These are phyloP conservation scores for Coluber constrictor DNA, from an alignment of 2,797 vertebrate species.

Conservation along the genomic window DNA sequence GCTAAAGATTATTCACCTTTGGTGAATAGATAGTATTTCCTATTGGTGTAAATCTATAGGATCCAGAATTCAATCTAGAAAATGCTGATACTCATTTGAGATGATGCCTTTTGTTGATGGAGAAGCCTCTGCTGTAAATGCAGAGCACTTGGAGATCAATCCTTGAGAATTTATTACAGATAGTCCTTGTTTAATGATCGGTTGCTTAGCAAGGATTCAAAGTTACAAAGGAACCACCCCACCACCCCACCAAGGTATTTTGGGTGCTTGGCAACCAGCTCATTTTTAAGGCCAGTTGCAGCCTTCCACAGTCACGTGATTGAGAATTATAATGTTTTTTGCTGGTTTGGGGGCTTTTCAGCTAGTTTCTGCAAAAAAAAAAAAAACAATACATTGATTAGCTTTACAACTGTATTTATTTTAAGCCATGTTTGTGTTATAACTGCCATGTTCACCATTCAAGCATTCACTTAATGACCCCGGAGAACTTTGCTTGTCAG, in stretches of 20 bases:
- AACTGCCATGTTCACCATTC: neutral
- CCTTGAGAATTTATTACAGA: neutral
- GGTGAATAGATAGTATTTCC: neutral
- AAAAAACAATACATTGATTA: neutral
- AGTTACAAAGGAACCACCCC: neutral
- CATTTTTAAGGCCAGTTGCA: neutral
- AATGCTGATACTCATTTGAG: neutral
- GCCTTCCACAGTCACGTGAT: neutral
- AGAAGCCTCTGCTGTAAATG: neutral
- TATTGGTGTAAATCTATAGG: neutral
- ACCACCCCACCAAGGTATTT: neutral
- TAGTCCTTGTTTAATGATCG: neutral
- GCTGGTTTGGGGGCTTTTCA: neutral
- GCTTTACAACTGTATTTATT: neutral
- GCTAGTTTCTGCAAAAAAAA: neutral
- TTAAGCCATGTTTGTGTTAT: neutral
- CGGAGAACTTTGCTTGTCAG: neutral
- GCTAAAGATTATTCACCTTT: neutral
- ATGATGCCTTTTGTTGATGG: neutral
- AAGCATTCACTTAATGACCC: neutral
- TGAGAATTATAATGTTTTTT: neutral
- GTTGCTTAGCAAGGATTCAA: neutral
- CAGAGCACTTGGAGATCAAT: neutral
- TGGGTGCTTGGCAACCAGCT: neutral
- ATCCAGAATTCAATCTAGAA: neutral